phyloP scores from a whole-genome alignment of 2,888 invertebrate species.

The Nephrotoma flavescens region DNA sequence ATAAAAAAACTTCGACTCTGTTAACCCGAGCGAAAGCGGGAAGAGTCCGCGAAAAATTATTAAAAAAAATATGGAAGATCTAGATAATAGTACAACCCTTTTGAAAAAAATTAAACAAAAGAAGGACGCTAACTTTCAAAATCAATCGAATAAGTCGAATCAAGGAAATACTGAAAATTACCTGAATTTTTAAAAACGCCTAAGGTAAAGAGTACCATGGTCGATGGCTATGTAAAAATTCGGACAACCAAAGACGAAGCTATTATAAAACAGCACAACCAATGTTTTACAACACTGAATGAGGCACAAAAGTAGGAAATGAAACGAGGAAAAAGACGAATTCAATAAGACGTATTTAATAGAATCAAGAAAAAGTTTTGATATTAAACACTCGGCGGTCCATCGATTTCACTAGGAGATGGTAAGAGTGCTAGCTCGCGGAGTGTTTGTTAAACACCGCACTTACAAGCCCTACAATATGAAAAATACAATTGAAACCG shows the following conservation, averaged over 20 bases:
- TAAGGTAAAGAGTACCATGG: slow-evolving; percentile 88
- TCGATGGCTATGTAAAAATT: slow-evolving; percentile 93
- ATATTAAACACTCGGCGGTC: slow-evolving; percentile 36
- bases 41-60: slow-evolving; percentile 91
- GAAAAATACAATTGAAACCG: slow-evolving; percentile 75
- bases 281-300: slow-evolving; percentile 92
- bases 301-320: slow-evolving; percentile 97
- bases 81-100: slow-evolving; percentile 49
- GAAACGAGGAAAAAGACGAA: slow-evolving; percentile 89
- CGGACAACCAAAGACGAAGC: slow-evolving; percentile 89
- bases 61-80: slow-evolving; percentile 75
- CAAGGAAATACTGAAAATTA: slow-evolving; percentile 63
- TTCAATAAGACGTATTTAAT: slow-evolving; percentile 87
- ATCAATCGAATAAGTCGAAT: slow-evolving; percentile 20
- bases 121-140: slow-evolving; percentile 22
- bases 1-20: slow-evolving; percentile 89
- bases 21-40: slow-evolving; percentile 79
- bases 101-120: slow-evolving; percentile 42
- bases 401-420: slow-evolving; percentile 28
- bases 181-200: slow-evolving; percentile 75
- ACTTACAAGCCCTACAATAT: slow-evolving; percentile 48
- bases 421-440: slow-evolving; percentile 24
- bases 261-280: slow-evolving; percentile 79
- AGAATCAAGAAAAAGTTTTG: slow-evolving; percentile 79
- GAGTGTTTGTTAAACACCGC: slow-evolving; percentile 19